Conservation (phyloP, 64 coral and sea anemone genomes). For the Montipora cactus region DNA sequence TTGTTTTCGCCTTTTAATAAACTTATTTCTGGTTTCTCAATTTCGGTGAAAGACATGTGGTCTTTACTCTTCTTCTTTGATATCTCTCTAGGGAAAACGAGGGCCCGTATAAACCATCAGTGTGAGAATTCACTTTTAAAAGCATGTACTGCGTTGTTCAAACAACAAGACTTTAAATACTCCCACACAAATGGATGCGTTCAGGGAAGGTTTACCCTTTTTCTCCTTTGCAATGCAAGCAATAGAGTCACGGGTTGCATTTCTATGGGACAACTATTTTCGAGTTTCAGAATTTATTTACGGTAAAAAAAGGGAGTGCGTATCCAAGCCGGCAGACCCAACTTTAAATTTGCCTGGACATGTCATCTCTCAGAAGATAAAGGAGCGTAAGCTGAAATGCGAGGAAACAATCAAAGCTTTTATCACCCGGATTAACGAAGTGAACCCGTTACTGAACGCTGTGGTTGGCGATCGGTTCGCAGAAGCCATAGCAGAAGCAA, state of each 20-base stretch:
- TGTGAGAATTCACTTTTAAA: too few species aligned
- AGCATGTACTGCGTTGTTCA: too few species aligned
- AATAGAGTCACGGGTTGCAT: constrained; percentile 48
- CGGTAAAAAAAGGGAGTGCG: constrained; percentile 32
- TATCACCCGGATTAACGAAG: constrained; percentile 68
- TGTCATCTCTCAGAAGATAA: constrained; percentile 55
- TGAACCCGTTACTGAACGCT: constrained; percentile 81
- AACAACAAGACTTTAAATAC: too few species aligned
- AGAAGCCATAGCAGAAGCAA: constrained; percentile 78
- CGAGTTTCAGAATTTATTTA: constrained; percentile 40
- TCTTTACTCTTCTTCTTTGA: too few species aligned
- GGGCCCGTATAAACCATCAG: too few species aligned
- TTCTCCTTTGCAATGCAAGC: constrained; percentile 16
- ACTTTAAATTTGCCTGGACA: constrained; percentile 61
- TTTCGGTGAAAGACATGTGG: too few species aligned
- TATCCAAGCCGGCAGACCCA: constrained; percentile 30
- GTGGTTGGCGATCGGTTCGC: constrained; percentile 76
- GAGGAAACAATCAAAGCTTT: constrained; percentile 57
- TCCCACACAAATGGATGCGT: too few species aligned
- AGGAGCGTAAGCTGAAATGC: constrained; percentile 42
- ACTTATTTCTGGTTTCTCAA: too few species aligned
- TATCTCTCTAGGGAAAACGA: too few species aligned
- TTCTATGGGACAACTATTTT: constrained; percentile 63
- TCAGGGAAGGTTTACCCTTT: not conserved
- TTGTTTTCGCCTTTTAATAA: too few species aligned